phyloP scores from a whole-genome alignment of 1,140 invertebrate genomes.

The Drosophila pandora region DNA sequence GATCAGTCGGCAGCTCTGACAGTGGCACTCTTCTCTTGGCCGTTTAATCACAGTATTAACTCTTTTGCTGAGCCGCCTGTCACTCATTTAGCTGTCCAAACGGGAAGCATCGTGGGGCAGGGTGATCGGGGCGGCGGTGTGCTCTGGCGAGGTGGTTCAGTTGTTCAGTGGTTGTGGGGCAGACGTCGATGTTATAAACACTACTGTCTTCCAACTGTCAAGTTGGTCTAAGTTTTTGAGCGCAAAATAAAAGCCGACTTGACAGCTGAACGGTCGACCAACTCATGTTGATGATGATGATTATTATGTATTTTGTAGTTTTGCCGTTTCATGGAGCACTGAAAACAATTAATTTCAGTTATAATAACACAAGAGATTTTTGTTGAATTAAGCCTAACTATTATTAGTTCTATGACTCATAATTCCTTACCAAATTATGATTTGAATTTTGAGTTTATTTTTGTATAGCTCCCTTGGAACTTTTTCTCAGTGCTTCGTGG shows the following conservation, averaged over 20 bases:
- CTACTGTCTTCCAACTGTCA: constrained; percentile 82
- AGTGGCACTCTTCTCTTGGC: constrained; percentile 69
- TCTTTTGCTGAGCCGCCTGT: constrained; percentile 83
- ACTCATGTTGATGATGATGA: constrained; percentile 64
- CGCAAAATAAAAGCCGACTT: constrained; percentile 80
- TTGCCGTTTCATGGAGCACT: constrained; percentile 46
- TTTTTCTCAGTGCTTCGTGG: constrained; percentile 14
- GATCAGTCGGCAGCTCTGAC: constrained; percentile 46
- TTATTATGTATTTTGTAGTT: constrained; percentile 76
- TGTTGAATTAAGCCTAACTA: too few species aligned
- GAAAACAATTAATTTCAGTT: not conserved
- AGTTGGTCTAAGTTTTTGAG: constrained; percentile 79
- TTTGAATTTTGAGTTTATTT: too few species aligned
- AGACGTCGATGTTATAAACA: constrained; percentile 73
- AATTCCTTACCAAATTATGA: too few species aligned
- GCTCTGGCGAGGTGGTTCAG: constrained; percentile 3
- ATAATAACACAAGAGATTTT: too few species aligned
- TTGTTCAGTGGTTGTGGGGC: constrained; percentile 17
- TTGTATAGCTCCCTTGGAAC: too few species aligned
- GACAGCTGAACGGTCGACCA: constrained; percentile 72
- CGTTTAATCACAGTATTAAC: constrained; percentile 84
- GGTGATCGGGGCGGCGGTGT: too few species aligned
- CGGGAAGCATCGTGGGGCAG: not conserved
- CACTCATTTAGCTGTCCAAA: constrained; percentile 60
- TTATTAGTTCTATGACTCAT: too few species aligned